Percentiles rank a stretch among this genome's conserved stretches.
Conservation (phyloP, 1,140 invertebrate genomes). For the Trypoxylus dichotomus region DNA sequence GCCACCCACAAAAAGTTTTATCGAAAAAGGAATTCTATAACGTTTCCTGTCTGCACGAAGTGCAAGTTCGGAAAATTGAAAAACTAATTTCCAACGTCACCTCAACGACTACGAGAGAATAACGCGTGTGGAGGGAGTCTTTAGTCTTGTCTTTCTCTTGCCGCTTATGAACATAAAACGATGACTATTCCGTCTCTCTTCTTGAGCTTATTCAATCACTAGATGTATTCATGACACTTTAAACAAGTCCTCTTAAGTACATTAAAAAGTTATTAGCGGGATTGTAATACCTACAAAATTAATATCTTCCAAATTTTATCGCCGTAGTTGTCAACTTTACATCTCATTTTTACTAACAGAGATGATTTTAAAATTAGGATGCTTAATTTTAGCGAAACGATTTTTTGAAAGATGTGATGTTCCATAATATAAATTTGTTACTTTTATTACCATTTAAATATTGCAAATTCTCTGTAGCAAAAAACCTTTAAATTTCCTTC, state of each 20-base stretch:
- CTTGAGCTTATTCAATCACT: not conserved
- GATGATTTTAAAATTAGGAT: too few species aligned
- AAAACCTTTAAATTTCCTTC: too few species aligned
- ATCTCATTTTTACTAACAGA: too few species aligned
- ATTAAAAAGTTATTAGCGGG: not conserved
- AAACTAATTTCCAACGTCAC: not conserved
- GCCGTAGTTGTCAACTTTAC: not conserved
- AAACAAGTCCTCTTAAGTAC: not conserved
- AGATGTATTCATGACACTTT: not conserved
- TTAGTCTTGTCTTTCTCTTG: not conserved
- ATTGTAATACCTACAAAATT: not conserved
- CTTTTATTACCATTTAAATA: too few species aligned
- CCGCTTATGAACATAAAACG: not conserved
- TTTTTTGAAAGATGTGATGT: too few species aligned
- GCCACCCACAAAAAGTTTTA: constrained; percentile 28
- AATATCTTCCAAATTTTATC: not conserved
- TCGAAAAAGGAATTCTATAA: constrained; percentile 31
- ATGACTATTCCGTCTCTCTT: not conserved
- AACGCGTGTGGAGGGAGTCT: not conserved
- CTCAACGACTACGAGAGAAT: not conserved
- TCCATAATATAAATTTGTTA: too few species aligned
- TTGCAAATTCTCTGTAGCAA: too few species aligned
- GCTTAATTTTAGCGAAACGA: too few species aligned
- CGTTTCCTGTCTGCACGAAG: constrained; percentile 33
- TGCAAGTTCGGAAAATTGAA: constrained; percentile 2